Evolutionary conservation across 2,888 invertebrate genomes (phyloP), one percentile per base, ranked within the genome.

Genomic region (Blastobasis adustella): DNA sequence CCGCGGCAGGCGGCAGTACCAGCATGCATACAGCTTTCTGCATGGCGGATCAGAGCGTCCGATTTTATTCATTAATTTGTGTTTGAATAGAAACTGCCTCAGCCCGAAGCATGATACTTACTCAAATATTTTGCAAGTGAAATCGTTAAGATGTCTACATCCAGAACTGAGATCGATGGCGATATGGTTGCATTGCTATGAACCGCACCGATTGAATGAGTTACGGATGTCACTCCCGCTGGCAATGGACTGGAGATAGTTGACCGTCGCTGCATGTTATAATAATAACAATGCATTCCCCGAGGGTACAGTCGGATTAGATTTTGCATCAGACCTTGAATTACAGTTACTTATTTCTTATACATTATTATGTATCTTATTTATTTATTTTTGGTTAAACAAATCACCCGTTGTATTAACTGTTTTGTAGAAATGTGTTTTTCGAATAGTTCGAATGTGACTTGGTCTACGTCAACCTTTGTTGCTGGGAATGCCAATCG

Each of bases 21-120:
- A 85, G 88, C 88, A 88, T 88, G 88, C 23, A 80, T 73, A 79
- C 79, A 79, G 88, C 88, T 88, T 88, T 74, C 78, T 86, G 88
- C 88, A 88, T 88, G 88, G 86, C 85, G 83, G 84, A 85, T 79
- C 71, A 76, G 65, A 76, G 67, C 73, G 77, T 84, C 84, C 84
- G 75, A 73, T 79, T 87, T 82, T 78, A 77, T 79, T 75, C 60
- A 75, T 79, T 77, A 73, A 72, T 84, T 82, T 80, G 69, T 86
- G 83, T 84, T 82, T 79, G 61, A 66, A 82, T 86, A 88, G 85
- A 81, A 74, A 79, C 44, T 76, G 87, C 85, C 87, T 86, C 81
- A 74, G 87, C 86, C 85, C 86, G 79, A 80, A 76, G 88, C 88
- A 88, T 88, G 87, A 79, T 81, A 69, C 67, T 75, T 76, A 73